phyloP scores from a whole-genome alignment of 2,113 vertebrate genomes.

The Eclectus roratus region DNA sequence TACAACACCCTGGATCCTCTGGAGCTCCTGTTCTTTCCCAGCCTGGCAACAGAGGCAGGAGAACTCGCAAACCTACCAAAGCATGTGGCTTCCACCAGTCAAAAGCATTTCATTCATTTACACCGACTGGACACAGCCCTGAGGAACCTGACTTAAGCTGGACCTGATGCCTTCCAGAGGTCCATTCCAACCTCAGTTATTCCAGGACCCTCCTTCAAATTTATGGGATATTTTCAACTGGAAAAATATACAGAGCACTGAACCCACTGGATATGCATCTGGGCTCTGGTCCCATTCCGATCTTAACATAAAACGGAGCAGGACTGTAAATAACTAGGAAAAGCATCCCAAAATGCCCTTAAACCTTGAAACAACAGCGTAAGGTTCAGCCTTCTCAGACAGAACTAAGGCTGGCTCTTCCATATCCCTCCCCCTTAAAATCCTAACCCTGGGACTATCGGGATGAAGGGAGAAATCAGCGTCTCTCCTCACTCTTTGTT shows the following conservation, averaged over 20 bases:
- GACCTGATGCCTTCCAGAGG: neutral
- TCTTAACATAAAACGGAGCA: neutral
- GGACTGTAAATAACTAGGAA: neutral
- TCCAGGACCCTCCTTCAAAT: neutral
- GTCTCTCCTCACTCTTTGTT: neutral
- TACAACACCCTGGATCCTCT: neutral
- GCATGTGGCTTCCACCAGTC: neutral
- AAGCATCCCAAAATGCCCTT: neutral
- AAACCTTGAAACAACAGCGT: neutral
- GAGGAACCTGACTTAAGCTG: neutral
- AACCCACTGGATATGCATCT: neutral
- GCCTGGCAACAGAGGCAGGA: neutral
- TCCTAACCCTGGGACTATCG: neutral
- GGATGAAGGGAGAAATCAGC: neutral
- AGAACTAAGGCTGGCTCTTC: neutral
- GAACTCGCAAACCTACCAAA: neutral
- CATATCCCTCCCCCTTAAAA: rapidly evolving
- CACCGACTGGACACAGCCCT: neutral
- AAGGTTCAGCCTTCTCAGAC: neutral
- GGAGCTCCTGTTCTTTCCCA: neutral
- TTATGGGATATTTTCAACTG: neutral
- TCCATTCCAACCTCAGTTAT: neutral
- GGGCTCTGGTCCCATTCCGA: neutral
- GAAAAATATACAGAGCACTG: neutral
- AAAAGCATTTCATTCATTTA: neutral